Evolutionary conservation across 1,140 invertebrate species (phyloP).

Genomic region (Anadara kagoshimensis): DNA sequence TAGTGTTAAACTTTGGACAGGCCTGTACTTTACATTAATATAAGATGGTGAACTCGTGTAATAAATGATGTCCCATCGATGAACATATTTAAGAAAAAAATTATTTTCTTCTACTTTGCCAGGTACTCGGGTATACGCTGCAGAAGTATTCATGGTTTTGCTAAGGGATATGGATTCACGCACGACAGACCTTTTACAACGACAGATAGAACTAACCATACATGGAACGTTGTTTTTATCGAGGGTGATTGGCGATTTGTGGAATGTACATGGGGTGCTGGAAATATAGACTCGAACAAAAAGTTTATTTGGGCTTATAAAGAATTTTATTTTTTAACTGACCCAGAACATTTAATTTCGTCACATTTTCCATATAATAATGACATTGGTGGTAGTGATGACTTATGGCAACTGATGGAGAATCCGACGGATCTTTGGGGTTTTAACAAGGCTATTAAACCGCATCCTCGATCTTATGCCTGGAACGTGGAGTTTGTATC

Average conservation of each 20-base stretch:
- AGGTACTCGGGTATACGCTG: constrained; percentile 11
- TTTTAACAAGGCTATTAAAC: constrained; percentile 26
- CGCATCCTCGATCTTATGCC: constrained; percentile 14
- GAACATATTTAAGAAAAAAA: no score
- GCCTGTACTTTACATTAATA: no score
- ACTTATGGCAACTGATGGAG: constrained; percentile 40
- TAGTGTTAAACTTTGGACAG: no score
- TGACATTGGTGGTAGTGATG: constrained; percentile 27
- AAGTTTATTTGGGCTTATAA: constrained; percentile 49
- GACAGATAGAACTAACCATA: constrained; percentile 83
- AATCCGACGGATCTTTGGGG: constrained; percentile 25
- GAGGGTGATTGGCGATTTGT: constrained; percentile 53
- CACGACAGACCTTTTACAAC: constrained; percentile 93
- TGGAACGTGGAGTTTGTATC: constrained; percentile 17
- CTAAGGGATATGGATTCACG: constrained; percentile 97
- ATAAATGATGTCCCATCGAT: no score
- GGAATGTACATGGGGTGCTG: constrained; percentile 74
- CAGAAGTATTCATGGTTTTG: constrained; percentile 81
- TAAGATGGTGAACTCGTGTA: no score
- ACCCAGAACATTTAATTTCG: constrained; percentile 74
- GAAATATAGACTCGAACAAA: constrained; percentile 39
- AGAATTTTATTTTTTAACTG: constrained; percentile 74
- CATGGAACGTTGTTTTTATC: constrained; percentile 58
- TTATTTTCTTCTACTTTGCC: no score
- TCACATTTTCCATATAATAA: constrained; percentile 74